Evolutionary conservation across 2,113 vertebrate genomes (phyloP).

Genomic region (Rallus limicola): DNA sequence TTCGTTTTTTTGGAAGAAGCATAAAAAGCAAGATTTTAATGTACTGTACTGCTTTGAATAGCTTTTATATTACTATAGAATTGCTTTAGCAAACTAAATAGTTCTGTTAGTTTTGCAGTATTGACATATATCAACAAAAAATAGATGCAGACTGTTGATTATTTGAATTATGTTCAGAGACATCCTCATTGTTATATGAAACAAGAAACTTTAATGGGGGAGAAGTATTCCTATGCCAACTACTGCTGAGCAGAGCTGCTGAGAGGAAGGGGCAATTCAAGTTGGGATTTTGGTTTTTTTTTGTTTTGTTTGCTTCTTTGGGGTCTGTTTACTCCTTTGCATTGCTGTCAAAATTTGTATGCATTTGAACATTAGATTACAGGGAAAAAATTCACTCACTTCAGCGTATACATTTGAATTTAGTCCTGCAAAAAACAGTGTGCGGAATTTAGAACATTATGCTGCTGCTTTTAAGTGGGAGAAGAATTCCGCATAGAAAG

Average conservation of each 20-base stretch:
- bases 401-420: neutral
- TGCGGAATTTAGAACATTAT: neutral
- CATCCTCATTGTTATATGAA: neutral
- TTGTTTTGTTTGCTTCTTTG: neutral
- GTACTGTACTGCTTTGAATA: neutral
- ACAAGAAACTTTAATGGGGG: neutral
- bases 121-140: slow-evolving; percentile 29
- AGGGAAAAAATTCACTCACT: neutral
- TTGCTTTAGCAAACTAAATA: neutral
- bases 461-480: neutral
- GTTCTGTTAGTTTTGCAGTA: neutral
- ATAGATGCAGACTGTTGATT: slow-evolving; percentile 33
- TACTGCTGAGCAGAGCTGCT: neutral
- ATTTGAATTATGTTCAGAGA: neutral
- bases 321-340: neutral
- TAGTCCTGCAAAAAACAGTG: neutral
- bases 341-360: neutral
- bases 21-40: neutral
- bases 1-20: neutral
- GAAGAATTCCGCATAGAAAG: neutral
- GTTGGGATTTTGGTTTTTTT: neutral
- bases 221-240: neutral
- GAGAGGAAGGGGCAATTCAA: neutral
- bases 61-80: neutral
- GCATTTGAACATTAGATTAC: neutral